Evolutionary conservation across 2,888 invertebrate species (phyloP), one percentile per base, ranked within the genome.

Genomic region (Acleris holmiana): DNA sequence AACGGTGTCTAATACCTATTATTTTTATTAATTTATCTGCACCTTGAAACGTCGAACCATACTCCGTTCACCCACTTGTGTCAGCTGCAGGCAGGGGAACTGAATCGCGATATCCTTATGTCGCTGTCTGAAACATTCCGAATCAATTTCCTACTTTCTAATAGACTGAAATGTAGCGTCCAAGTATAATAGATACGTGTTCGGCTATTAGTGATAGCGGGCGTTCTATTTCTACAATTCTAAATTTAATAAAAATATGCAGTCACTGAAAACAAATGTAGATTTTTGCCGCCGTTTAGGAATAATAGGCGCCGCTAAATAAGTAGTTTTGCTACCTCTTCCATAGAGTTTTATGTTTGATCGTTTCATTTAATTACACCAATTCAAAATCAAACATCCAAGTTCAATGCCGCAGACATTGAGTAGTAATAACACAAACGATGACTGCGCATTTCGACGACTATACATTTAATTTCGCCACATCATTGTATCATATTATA

Each of bases 391-490:
- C 53, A 53, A 54, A 64, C 44, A 53, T 47, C 48, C 66, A 83
- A 84, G 85, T 86, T 88, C 86, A 88, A 80, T 86, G 85, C 74
- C 82, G 77, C 69, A 68, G 67, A 73, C 61, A 67, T 59, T 61
- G 57, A 65, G 63, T 53, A 73, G 73, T 73, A 76, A 72, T 73
- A 76, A 78, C 73, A 73, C 71, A 77, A 75, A 80, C 74, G 75
- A 84, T 87, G 87, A 87, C 82, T 77, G 64, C 68, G 76, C 79
- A 74, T 76, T 44, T 50, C 49, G 67, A n/a, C 40, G 40, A 40
- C 59, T 68, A 70, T 61, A 67, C 71, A 68, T 72, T 73, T 68
- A 61, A 73, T 76, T 78, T 80, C 67, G 82, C 78, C 64, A 61
- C 73, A 77, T 86, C 86, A 84, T 81, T 69, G 62, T 64, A 69